These are phyloP conservation scores for Okapia johnstoni DNA, from an alignment of 2,113 vertebrate species.

Conservation along the genomic window DNA sequence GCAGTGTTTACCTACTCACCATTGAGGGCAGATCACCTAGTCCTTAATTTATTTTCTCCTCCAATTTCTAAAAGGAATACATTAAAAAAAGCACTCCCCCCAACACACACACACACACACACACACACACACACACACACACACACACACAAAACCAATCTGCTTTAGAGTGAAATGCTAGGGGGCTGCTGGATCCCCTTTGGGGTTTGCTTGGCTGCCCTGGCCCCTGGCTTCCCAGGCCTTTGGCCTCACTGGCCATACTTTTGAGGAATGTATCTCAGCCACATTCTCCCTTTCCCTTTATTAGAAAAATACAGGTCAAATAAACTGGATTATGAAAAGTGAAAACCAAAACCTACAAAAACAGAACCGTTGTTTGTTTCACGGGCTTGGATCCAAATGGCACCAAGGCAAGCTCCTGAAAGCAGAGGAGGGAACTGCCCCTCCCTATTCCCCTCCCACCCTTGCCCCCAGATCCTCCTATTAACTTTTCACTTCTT, in stretches of 20 bases:
- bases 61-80: neutral
- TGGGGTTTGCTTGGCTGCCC: neutral
- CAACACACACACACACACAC: fast-evolving
- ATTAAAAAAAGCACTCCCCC: neutral
- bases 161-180: neutral
- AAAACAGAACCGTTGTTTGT: slow-evolving; percentile 33
- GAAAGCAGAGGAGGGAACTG: neutral
- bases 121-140: fast-evolving
- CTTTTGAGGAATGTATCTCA: slow-evolving; percentile 28
- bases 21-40: neutral
- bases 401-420: neutral
- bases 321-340: slow-evolving; percentile 61
- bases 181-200: fast-evolving
- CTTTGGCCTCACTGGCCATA: neutral
- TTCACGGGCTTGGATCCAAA: neutral
- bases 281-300: neutral
- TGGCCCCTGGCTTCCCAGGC: neutral
- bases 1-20: neutral
- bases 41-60: neutral
- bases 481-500: slow-evolving; percentile 6
- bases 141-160: too few relatives aligned
- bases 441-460: neutral
- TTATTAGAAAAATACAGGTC: slow-evolving; percentile 57
- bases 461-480: neutral
- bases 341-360: slow-evolving; percentile 54